Conservation (phyloP, 2,797 vertebrate genomes). For the Buphagus erythrorhynchus region DNA sequence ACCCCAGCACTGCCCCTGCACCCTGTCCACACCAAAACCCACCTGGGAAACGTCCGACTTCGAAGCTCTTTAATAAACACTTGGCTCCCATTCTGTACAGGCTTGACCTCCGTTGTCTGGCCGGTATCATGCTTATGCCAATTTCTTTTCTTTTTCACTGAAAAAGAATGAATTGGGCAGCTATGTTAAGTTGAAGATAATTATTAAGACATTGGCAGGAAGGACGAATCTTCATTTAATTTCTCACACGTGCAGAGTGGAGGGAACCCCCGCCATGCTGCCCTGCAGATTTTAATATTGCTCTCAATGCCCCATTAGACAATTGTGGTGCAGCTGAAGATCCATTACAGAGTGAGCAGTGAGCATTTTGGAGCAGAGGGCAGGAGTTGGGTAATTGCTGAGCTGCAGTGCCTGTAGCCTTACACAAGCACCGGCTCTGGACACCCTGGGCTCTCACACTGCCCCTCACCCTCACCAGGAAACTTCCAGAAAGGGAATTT, state of each 20-base stretch:
- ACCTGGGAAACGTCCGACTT: slow-evolving; percentile 96
- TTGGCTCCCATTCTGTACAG: slow-evolving; percentile 96
- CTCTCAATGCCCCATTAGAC: slow-evolving; percentile 1
- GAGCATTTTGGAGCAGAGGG: slow-evolving; percentile 13
- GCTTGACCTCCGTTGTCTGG: slow-evolving; percentile 90
- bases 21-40: background rate
- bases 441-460: background rate
- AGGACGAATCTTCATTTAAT: background rate
- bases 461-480: background rate
- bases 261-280: background rate
- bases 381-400: slow-evolving; percentile 22
- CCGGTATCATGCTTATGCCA: slow-evolving; percentile 94
- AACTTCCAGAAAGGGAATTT: background rate
- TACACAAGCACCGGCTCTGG: background rate
- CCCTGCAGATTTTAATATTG: background rate
- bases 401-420: background rate
- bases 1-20: background rate
- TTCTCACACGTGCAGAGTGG: background rate
- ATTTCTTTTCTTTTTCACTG: slow-evolving; percentile 98
- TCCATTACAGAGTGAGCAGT: background rate
- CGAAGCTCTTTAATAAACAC: slow-evolving; percentile 97
- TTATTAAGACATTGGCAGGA: background rate
- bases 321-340: background rate
- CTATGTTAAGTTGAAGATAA: background rate
- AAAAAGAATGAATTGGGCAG: background rate